These are phyloP conservation scores for Calidris pugnax DNA, from an alignment of 2,113 vertebrate genomes.

Conservation along the genomic window DNA sequence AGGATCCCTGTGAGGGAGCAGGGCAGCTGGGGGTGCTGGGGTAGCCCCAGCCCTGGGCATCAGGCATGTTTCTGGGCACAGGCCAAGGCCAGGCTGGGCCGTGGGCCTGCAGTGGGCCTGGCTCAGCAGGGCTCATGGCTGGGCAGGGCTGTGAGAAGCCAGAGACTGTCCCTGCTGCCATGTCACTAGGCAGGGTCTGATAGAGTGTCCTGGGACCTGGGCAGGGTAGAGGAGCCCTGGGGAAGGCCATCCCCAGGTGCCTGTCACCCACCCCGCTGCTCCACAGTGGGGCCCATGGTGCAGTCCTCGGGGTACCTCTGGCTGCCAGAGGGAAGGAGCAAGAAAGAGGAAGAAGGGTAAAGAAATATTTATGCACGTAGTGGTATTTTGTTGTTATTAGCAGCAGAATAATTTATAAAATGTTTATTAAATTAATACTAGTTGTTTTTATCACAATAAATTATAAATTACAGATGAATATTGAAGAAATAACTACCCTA, in stretches of 20 bases:
- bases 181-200: rapidly evolving
- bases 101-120: rapidly evolving
- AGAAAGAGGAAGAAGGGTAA: not conserved
- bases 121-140: no score
- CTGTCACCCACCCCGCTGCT: rapidly evolving
- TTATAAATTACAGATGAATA: not conserved
- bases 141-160: no score
- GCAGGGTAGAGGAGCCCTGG: no score
- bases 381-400: not conserved
- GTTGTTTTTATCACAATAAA: not conserved
- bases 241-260: rapidly evolving
- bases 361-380: not conserved
- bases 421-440: not conserved
- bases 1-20: no score
- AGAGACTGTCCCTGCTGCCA: rapidly evolving
- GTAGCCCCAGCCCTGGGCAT: not conserved
- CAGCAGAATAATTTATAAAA: rapidly evolving
- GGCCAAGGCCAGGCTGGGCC: no score
- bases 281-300: rapidly evolving
- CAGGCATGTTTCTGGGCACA: no score
- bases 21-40: rapidly evolving
- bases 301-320: not conserved
- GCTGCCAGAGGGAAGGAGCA: not conserved
- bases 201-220: rapidly evolving
- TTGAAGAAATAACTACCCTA: not conserved